phyloP scores from a whole-genome alignment of 1,140 invertebrate genomes.

The Pectinophora gossypiella region DNA sequence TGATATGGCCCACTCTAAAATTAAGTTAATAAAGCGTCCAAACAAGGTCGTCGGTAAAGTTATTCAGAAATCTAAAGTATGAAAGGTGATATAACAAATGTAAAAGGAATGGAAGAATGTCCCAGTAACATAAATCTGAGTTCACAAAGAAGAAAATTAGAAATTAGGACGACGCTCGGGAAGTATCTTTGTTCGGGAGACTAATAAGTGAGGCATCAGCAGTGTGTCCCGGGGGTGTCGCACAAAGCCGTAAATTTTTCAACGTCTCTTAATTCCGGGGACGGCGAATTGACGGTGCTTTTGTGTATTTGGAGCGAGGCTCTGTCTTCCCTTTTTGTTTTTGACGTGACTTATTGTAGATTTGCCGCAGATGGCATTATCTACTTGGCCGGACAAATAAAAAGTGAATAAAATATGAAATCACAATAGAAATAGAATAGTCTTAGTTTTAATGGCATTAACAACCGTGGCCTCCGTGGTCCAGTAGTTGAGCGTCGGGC shows the following conservation, averaged over 20 bases:
- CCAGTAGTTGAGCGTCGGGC: too few species aligned
- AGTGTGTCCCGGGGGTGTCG: constrained; percentile 43
- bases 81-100: not conserved
- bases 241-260: constrained; percentile 47
- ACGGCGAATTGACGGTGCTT: too few species aligned
- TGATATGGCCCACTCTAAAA: not conserved
- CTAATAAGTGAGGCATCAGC: constrained; percentile 21
- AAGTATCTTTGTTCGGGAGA: constrained; percentile 16
- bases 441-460: too few species aligned
- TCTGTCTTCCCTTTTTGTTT: too few species aligned
- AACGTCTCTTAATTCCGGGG: constrained; percentile 30
- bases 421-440: too few species aligned
- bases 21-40: constrained; percentile 14
- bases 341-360: too few species aligned
- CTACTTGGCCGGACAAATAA: too few species aligned
- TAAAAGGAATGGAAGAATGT: not conserved
- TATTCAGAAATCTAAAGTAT: constrained; percentile 29
- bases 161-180: constrained; percentile 27
- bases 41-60: constrained; percentile 48
- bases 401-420: too few species aligned
- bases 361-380: too few species aligned
- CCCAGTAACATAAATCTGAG: not conserved
- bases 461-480: too few species aligned
- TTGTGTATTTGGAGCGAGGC: too few species aligned
- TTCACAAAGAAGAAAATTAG: constrained; percentile 21